Evolutionary conservation across 2,113 vertebrate species (phyloP), one percentile per base, ranked within the genome.

Genomic region (Indri indri): DNA sequence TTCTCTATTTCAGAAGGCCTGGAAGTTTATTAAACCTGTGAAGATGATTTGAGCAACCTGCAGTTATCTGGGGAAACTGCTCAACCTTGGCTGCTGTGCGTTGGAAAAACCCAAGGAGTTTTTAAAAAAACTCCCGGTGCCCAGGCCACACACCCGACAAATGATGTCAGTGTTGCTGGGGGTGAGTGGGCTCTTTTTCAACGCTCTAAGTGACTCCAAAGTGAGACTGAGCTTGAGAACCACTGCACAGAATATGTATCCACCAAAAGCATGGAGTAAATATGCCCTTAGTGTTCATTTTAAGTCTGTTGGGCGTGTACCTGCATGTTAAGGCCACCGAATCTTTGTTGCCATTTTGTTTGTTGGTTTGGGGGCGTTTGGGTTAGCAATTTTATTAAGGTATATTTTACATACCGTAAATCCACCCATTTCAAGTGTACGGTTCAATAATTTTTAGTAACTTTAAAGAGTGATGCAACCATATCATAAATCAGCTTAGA

Each of bases 1-100:
- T 45, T 92, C 30, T 59, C 23, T 65, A 45, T 84, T 95, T 90
- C n/a, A 81, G 65, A 61, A 95, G n/a, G n/a, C 65, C 59, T 80
- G 23, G 70, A 61, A 8, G 66, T 68, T 25, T 88, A 81, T 68
- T 80, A 42, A 92, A 37, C 57, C 23, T 45, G 12, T 23, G 47
- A 59, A 34, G 32, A 86, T 37, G 30, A 32, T 83, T 94, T 94
- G 63, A 17, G 25, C 9, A 37, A 80, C 77, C 32, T 63, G 37
- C 10, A 66, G 6, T 45, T 86, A 47, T 59, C 17, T 65, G 9
- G 63, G 32, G 50, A 59, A 57, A 83, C 66, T 37, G 30, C 68
- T 74, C 30, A 68, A 74, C 30, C 25, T 68, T 66, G 37, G 12
- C n/a, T 30, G 20, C 40, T n/a, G 2, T 32, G 6, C 25, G 5